Base-by-base conservation (phyloP, 2,888 invertebrate genomes). In the Alsophila aescularia region DNA sequence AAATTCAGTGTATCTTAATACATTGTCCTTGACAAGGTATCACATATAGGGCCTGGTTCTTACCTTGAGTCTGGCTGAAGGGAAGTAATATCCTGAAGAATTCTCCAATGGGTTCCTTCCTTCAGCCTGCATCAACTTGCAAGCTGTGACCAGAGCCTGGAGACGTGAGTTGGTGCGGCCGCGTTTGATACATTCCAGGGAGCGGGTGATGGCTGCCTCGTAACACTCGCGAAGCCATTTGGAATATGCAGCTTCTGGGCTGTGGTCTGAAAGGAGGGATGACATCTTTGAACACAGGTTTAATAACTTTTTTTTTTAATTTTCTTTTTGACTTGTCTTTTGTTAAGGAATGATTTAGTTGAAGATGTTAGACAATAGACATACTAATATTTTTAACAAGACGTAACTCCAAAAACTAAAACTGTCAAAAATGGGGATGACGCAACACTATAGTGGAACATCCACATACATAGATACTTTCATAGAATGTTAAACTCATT, bases 101-200 rank as follows among this genome's bases (percentile, higher is more conserved):
- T 83, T 79, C 66, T 94, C 93, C 29, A 95, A 71, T 0, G 95
- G 95, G 75, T 93, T 86, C 72, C 93, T 93, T 7, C 96, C 96
- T 84, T 97, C 97, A 50, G 92, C 93, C 36, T 94, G 92, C 68
- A 97, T 85, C 51, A 97, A 81, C 73, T 95, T 95, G 93, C 96
- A 94, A 42, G 95, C 92, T 0, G 95, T 95, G 1, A 94, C 93
- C 2, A 97, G 84, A 0, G 96, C 95, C 81, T 94, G 94, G 5
- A 92, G 82, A 42, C 93, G 91, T 9, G 94, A 92, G 45, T 76
- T 80, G 3, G 83, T 78, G 59, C 92, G 90, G 4, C 92, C 92
- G 15, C 87, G 83, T 21, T 89, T 87, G 51, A 96, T 87, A 51
- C 94, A 93, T 16, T 89, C 83, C 32, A 96, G 72, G 15, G 94